Percentiles rank a stretch among this genome's conserved stretches.
phyloP scores from a whole-genome alignment of 1,140 invertebrate genomes.

The Anastrepha ludens region DNA sequence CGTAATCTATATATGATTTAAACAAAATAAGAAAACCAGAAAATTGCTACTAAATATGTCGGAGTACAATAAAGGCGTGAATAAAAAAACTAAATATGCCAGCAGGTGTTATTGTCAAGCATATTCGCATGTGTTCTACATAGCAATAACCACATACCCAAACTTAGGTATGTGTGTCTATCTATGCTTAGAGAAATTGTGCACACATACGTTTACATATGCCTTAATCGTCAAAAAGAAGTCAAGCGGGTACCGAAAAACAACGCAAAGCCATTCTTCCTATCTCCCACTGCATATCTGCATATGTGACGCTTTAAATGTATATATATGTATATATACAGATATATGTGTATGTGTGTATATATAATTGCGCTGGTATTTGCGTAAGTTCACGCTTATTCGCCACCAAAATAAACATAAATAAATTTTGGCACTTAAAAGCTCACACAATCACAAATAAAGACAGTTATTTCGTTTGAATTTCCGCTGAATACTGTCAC shows the following conservation, averaged over 20 bases:
- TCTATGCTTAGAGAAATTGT: too few relatives aligned
- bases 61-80: background rate
- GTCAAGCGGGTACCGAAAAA: background rate
- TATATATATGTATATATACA: background rate
- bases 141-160: background rate
- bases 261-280: background rate
- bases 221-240: background rate
- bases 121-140: constrained; percentile 5
- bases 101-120: constrained; percentile 20
- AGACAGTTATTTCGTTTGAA: constrained; percentile 48
- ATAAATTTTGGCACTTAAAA: constrained; percentile 53
- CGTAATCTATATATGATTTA: background rate
- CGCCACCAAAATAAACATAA: constrained; percentile 49
- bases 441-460: constrained; percentile 42
- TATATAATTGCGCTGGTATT: background rate
- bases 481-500: constrained; percentile 32
- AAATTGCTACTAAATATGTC: background rate
- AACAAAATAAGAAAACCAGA: background rate
- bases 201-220: too few relatives aligned
- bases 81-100: constrained; percentile 10
- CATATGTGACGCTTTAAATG: background rate
- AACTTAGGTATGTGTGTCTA: too few relatives aligned
- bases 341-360: background rate
- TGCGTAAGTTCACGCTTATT: constrained; percentile 2
- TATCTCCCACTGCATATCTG: background rate